Evolutionary conservation across 2,797 vertebrate genomes (phyloP), one percentile per base, ranked within the genome.

Genomic region (Nyctalus aviator): DNA sequence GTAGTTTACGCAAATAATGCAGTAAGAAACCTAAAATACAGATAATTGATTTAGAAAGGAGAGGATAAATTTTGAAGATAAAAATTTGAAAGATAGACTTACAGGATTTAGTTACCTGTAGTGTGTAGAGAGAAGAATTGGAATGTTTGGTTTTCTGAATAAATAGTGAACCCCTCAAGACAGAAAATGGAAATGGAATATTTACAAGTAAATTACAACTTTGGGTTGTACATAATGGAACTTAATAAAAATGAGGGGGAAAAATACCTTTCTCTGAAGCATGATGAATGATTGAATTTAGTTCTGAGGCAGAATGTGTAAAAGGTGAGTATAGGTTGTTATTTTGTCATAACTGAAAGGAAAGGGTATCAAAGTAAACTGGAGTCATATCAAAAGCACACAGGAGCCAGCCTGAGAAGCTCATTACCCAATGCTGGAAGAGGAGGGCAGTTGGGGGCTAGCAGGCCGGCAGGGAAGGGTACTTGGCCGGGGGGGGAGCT

Each of bases 71-170:
- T 88, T 76, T 23, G 59, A 89, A 94, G 48, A 78, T 69, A 68
- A 83, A 94, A 90, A 41, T 13, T 84, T 72, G 35, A 46, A 82
- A 75, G 30, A 5, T 88, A 66, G 5, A 50, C 64, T 53, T 78
- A 78, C 85, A 94, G 18, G 9, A 69, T 46, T 92, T 37, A 93
- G 23, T 94, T 94, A 75, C 83, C 8, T 82, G 3, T 55, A 87
- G 6, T 72, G 1, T 69, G 12, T 66, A 17, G 57, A 68, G 6
- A 84, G 2, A 18, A 76, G 44, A 73, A 66, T 72, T 92, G 53
- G 12, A 23, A 41, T 91, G 3, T 93, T 93, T 53, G 18, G 6
- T 15, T 41, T 88, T 85, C 64, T 21, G 11, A 1, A 13, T 84
- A 64, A 66, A 48, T 55, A 93, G 21, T 79, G 41, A 87, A 81